These are phyloP conservation scores for Dromas ardeola DNA, from an alignment of 2,113 vertebrate genomes.

Conservation along the genomic window DNA sequence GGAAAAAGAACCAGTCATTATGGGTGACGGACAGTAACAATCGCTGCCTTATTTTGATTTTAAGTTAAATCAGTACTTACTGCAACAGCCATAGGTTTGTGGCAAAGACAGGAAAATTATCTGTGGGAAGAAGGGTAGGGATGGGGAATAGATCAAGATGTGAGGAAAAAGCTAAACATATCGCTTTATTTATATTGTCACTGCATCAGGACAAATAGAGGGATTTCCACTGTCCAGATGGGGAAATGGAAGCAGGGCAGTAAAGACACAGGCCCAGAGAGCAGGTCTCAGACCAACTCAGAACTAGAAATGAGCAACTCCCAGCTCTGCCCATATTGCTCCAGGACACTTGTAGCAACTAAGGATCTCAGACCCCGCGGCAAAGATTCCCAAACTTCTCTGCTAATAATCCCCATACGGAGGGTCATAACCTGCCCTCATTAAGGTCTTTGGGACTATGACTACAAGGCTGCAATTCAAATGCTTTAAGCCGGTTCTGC, in stretches of 20 bases:
- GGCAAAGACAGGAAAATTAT: neutral
- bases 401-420: neutral
- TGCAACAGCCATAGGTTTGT: neutral
- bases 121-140: neutral
- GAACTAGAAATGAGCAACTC: neutral
- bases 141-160: neutral
- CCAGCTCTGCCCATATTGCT: neutral
- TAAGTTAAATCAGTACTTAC: neutral
- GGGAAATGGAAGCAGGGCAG: neutral
- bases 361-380: neutral
- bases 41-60: neutral
- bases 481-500: neutral
- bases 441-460: neutral
- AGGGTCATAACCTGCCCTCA: neutral
- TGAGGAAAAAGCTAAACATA: neutral
- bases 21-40: neutral
- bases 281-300: neutral
- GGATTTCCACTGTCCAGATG: neutral
- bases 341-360: neutral
- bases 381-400: neutral
- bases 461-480: neutral
- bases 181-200: neutral
- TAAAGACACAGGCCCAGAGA: neutral
- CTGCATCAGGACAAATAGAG: neutral
- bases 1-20: neutral